Evolutionary conservation across 2,888 invertebrate species (phyloP).

Genomic region (Adelphocoris suturalis): DNA sequence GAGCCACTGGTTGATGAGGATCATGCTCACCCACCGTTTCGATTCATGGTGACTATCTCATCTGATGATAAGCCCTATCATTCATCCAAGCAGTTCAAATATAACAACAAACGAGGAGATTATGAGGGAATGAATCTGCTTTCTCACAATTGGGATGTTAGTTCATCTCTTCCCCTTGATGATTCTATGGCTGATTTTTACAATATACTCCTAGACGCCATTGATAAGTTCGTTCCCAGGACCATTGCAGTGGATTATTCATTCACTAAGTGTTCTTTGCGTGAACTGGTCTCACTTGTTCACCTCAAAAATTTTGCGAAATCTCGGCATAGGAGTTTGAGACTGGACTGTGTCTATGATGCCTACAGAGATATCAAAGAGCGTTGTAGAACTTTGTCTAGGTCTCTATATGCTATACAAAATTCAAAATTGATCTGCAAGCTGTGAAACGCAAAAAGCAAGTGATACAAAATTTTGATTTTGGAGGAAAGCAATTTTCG

Average conservation of each 20-base stretch:
- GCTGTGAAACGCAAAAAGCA: no score
- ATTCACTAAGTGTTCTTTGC: neutral
- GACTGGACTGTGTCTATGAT: no score
- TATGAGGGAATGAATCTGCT: neutral
- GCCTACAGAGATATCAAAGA: no score
- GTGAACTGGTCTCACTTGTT: neutral
- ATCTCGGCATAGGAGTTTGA: neutral
- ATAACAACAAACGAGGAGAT: neutral
- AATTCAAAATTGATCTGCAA: no score
- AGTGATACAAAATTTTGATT: no score
- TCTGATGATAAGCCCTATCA: neutral
- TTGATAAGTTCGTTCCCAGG: neutral
- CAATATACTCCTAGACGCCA: neutral
- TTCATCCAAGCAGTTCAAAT: neutral
- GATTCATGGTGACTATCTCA: neutral
- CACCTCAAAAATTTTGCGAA: slow-evolving; percentile 11
- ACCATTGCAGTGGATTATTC: neutral
- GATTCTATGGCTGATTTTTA: neutral
- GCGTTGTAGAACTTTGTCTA: no score
- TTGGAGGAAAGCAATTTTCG: no score
- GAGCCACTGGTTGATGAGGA: neutral
- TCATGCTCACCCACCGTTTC: neutral
- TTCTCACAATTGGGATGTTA: neutral
- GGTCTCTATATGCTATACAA: no score
- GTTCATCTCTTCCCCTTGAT: neutral